Conservation (phyloP, 2,888 invertebrate genomes). For the Drosophila seclusa region DNA sequence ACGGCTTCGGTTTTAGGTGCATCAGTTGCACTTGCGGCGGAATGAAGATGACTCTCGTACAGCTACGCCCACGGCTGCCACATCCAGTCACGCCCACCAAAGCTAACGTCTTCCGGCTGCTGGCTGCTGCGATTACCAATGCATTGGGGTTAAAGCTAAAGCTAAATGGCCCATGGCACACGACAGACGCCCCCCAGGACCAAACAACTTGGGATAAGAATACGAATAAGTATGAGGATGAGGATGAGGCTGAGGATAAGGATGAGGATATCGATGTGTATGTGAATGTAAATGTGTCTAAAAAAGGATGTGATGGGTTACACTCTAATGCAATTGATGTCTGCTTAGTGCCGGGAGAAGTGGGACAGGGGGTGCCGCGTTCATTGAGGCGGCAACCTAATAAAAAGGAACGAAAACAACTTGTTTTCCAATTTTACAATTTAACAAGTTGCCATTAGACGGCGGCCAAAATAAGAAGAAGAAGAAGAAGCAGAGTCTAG, state of each 20-base stretch:
- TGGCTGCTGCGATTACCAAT: background rate
- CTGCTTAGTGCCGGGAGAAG: slow-evolving; percentile 36
- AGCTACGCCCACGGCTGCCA: slow-evolving; percentile 10
- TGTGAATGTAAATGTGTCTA: slow-evolving; percentile 3
- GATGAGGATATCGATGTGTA: slow-evolving; percentile 6
- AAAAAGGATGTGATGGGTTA: slow-evolving; percentile 22
- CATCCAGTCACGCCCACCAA: slow-evolving; percentile 1
- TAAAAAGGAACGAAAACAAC: slow-evolving; percentile 83
- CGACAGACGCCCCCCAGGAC: slow-evolving; percentile 29
- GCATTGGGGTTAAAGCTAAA: slow-evolving; percentile 48
- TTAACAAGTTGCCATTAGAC: slow-evolving; percentile 82
- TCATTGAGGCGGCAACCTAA: slow-evolving; percentile 81
- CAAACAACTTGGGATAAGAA: slow-evolving; percentile 24
- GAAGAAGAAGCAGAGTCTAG: background rate
- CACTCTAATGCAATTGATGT: slow-evolving; percentile 83
- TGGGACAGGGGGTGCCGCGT: slow-evolving; percentile 29
- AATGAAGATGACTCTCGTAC: background rate
- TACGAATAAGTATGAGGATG: background rate
- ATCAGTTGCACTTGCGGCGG: slow-evolving; percentile 7
- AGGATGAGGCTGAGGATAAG: slow-evolving; percentile 6
- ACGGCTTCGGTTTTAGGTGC: background rate
- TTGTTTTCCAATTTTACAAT: slow-evolving; percentile 84
- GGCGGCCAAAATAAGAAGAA: slow-evolving; percentile 17
- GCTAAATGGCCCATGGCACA: slow-evolving; percentile 81
- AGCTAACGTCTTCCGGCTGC: background rate